Conservation (phyloP, 2,113 vertebrate species). For the Gallinago media region DNA sequence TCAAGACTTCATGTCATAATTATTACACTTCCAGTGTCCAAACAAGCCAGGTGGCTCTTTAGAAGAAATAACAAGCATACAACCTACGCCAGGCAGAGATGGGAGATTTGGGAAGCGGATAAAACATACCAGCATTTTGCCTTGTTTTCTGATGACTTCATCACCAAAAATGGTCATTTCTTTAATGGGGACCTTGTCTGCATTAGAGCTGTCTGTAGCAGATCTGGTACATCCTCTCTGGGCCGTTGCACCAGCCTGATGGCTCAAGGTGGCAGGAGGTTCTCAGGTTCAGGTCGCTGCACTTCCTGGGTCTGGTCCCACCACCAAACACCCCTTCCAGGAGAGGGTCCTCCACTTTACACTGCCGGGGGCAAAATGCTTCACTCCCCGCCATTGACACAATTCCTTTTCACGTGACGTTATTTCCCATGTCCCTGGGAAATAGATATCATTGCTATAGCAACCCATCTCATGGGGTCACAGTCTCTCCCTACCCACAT, state of each 20-base stretch:
- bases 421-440: background rate
- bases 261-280: background rate
- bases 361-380: background rate
- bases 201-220: background rate
- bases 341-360: background rate
- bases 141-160: background rate
- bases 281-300: background rate
- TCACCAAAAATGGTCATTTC: background rate
- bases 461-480: background rate
- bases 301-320: background rate
- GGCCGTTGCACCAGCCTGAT: background rate
- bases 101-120: background rate
- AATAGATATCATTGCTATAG: background rate
- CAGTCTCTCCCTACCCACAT: background rate
- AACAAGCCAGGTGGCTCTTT: background rate
- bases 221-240: background rate
- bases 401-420: background rate
- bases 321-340: background rate
- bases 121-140: background rate
- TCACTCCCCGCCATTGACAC: background rate
- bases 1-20: background rate
- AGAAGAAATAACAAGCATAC: background rate
- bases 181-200: rapidly evolving
- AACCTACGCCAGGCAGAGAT: background rate
- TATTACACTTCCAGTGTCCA: background rate